A percentile compares a stretch with the other conserved stretches of the same genome.
Evolutionary conservation across 2,888 invertebrate genomes (phyloP).

Genomic region (Dorcus parallelipipedus): DNA sequence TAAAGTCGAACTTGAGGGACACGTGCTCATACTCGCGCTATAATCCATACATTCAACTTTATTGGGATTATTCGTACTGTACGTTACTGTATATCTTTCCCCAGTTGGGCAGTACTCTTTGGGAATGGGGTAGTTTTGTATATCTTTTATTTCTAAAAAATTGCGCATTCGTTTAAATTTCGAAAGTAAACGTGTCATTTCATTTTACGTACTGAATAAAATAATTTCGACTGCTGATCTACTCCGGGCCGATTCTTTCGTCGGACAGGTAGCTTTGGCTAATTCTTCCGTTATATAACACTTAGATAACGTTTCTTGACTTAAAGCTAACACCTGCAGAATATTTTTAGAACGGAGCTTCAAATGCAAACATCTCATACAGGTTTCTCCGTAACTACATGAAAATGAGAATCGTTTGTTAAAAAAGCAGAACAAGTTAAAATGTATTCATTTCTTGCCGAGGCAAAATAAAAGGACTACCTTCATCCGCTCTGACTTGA

Average conservation of each 20-base stretch:
- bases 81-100: conserved; percentile 58
- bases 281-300: conserved; percentile 60
- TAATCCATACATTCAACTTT: conserved; percentile 54
- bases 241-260: conserved; percentile 43
- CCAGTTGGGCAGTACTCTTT: conserved; percentile 63
- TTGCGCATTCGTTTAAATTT: not conserved
- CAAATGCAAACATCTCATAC: conserved; percentile 61
- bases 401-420: too few relatives aligned
- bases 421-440: too few relatives aligned
- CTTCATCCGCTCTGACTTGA: too few relatives aligned
- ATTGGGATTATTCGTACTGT: conserved; percentile 52
- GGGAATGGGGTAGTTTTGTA: conserved; percentile 50
- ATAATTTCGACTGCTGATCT: conserved; percentile 50
- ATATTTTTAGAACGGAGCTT: conserved; percentile 59
- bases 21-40: conserved; percentile 58
- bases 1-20: conserved; percentile 59
- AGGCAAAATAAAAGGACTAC: too few relatives aligned
- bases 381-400: conserved; percentile 54
- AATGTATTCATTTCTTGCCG: too few relatives aligned
- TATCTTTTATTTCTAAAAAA: conserved; percentile 53
- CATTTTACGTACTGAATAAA: conserved; percentile 56
- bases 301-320: conserved; percentile 52
- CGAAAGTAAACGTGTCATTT: not conserved
- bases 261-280: conserved; percentile 58
- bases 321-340: conserved; percentile 58